These are phyloP conservation scores for Clarias platycephalus DNA, from an alignment of 2,797 vertebrate species.

Conservation along the genomic window DNA sequence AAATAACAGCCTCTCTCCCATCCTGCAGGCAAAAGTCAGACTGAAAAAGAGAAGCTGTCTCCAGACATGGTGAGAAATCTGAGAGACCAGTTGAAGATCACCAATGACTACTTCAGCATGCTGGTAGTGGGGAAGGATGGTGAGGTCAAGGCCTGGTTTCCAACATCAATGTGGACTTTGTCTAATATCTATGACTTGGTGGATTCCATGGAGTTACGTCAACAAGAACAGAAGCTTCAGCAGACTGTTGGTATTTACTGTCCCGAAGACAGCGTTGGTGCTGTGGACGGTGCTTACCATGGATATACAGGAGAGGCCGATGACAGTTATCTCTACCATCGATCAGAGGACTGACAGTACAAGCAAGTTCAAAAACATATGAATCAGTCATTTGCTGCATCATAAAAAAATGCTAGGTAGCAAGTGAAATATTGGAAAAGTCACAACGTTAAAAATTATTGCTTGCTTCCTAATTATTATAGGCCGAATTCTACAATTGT, in stretches of 20 bases:
- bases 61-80: conserved; percentile 67
- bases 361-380: conserved; percentile 34
- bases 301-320: conserved; percentile 61
- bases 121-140: conserved; percentile 77
- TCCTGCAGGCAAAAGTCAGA: conserved; percentile 72
- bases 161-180: conserved; percentile 77
- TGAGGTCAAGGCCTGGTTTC: conserved; percentile 76
- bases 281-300: conserved; percentile 43
- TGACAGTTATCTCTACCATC: conserved; percentile 62
- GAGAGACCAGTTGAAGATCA: conserved; percentile 76
- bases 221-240: conserved; percentile 75
- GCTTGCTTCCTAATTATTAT: not conserved
- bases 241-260: conserved; percentile 74
- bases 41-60: conserved; percentile 69
- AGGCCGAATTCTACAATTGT: not conserved
- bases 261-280: conserved; percentile 61
- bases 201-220: conserved; percentile 75
- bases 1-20: not conserved
- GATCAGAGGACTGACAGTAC: conserved; percentile 53
- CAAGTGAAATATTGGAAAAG: conserved; percentile 2
- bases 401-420: not conserved
- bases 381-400: not conserved
- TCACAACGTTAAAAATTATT: not conserved
- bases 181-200: conserved; percentile 77
- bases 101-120: conserved; percentile 78